Conservation (phyloP, 2,888 invertebrate genomes). For the Trissonchulus latispiculum region DNA sequence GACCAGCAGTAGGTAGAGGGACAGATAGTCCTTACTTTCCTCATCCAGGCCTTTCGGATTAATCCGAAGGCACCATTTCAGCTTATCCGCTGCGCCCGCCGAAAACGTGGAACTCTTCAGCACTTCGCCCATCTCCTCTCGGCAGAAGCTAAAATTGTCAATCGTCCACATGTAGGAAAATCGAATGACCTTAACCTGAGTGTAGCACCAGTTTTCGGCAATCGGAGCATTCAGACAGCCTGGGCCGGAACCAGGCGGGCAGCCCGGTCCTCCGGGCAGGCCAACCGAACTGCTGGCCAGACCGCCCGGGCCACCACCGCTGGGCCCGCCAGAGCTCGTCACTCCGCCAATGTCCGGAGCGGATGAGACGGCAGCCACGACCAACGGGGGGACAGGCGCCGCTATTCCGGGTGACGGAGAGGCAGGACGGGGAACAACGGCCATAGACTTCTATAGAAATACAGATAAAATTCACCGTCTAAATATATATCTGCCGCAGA, state of each 20-base stretch:
- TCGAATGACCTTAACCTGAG: conserved; percentile 99
- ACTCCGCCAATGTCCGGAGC: not conserved
- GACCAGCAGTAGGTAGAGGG: conserved; percentile 93
- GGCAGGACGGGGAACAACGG: not conserved
- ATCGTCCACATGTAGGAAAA: conserved; percentile 99
- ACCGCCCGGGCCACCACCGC: not conserved
- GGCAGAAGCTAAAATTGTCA: conserved; percentile 99
- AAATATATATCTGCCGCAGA: no score
- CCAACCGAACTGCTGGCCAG: not conserved
- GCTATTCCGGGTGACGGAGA: not conserved
- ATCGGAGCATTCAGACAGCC: conserved; percentile 63
- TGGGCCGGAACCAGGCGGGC: not conserved
- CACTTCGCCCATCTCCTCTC: conserved; percentile 99
- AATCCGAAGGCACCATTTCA: conserved; percentile 99
- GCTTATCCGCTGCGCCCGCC: conserved; percentile 97
- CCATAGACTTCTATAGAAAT: no score
- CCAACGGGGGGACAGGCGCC: not conserved
- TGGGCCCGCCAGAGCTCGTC: not conserved
- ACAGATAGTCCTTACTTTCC: conserved; percentile 99
- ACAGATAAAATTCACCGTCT: no score
- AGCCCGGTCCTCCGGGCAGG: not conserved
- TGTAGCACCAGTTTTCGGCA: conserved; percentile 99
- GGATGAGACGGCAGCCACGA: not conserved
- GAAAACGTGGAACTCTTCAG: conserved; percentile 99
- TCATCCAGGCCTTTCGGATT: conserved; percentile 99